A percentile compares a stretch with the other conserved stretches of the same genome.
These are phyloP conservation scores for Varanus komodoensis DNA, from an alignment of 2,113 vertebrate genomes.

Conservation along the genomic window DNA sequence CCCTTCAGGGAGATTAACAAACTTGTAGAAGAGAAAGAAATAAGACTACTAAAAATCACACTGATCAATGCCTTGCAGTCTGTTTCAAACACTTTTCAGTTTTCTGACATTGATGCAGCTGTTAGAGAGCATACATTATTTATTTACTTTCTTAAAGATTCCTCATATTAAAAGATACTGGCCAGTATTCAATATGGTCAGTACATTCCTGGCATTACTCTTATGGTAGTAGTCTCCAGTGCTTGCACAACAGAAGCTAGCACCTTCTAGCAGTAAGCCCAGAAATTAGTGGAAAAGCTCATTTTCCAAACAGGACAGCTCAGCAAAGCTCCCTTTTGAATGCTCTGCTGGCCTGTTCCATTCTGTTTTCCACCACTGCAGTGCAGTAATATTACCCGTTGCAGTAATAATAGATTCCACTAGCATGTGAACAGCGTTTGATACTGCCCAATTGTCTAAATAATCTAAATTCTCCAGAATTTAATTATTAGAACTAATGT, in stretches of 20 bases:
- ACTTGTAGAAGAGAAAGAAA: background rate
- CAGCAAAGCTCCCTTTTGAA: too few species aligned
- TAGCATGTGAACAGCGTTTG: background rate
- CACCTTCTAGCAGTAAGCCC: too few species aligned
- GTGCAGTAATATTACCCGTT: too few species aligned
- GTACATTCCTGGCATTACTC: too few species aligned
- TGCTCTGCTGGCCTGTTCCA: too few species aligned
- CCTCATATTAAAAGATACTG: background rate
- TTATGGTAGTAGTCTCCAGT: too few species aligned
- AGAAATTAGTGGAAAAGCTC: too few species aligned
- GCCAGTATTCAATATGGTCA: too few species aligned
- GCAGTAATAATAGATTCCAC: too few species aligned
- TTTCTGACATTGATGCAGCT: background rate
- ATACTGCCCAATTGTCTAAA: background rate
- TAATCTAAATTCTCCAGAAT: background rate
- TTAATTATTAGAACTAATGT: slow-evolving; percentile 38
- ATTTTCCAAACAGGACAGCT: too few species aligned
- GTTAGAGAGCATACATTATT: background rate
- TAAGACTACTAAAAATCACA: background rate
- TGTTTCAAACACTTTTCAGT: background rate
- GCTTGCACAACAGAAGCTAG: too few species aligned
- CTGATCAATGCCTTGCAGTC: background rate
- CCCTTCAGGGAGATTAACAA: background rate
- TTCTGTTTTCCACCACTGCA: too few species aligned
- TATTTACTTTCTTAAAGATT: slow-evolving; percentile 22